phyloP scores from a whole-genome alignment of 2,888 invertebrate species.

The Brachyopa scutellaris region DNA sequence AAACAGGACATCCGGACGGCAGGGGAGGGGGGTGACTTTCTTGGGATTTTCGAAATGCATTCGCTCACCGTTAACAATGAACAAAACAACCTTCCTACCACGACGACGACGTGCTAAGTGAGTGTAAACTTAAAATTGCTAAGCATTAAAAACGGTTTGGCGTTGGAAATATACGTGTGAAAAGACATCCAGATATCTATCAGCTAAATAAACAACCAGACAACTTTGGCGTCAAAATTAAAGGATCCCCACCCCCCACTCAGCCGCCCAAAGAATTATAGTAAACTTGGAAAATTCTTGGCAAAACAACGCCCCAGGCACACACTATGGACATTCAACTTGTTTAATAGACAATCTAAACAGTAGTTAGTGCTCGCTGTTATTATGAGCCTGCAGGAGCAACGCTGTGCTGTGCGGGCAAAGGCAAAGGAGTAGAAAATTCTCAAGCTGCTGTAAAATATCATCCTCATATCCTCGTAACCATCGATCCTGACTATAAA shows the following conservation, averaged over 20 bases:
- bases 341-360: conserved; percentile 59
- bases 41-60: conserved; percentile 39
- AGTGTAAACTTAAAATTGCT: conserved; percentile 15
- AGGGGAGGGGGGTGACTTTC: not conserved
- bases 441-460: conserved; percentile 47
- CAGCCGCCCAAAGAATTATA: conserved; percentile 47
- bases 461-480: conserved; percentile 39
- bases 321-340: conserved; percentile 52
- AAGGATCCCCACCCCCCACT: conserved; percentile 36
- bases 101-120: conserved; percentile 36
- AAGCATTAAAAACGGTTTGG: conserved; percentile 7
- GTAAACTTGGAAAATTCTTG: conserved; percentile 32
- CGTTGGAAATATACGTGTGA: conserved; percentile 30
- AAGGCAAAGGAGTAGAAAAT: conserved; percentile 20
- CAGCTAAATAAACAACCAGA: conserved; percentile 32
- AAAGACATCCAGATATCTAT: conserved; percentile 22
- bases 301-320: conserved; percentile 29
- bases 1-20: not conserved
- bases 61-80: conserved; percentile 39
- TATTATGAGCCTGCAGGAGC: conserved; percentile 5
- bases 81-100: not conserved
- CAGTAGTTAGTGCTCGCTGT: conserved; percentile 60
- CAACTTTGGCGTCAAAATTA: conserved; percentile 47
- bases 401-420: not conserved
- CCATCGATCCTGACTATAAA: conserved; percentile 31